Percentiles rank a stretch among this genome's conserved stretches.
Evolutionary conservation across 2,113 vertebrate genomes (phyloP).

Genomic region (Ciconia stormi): DNA sequence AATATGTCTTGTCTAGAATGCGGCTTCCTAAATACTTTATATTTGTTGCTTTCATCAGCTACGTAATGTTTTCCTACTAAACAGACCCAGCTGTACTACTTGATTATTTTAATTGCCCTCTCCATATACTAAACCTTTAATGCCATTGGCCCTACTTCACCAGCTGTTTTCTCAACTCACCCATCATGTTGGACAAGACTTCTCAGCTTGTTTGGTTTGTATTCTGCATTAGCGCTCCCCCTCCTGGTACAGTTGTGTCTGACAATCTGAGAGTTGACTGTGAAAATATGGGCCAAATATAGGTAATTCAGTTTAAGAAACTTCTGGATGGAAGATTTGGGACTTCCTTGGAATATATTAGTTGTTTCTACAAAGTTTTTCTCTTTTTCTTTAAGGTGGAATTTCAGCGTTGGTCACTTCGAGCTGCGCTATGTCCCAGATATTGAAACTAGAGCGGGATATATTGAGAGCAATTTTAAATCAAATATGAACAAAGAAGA

Average conservation of each 20-base stretch:
- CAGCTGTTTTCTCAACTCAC: not conserved
- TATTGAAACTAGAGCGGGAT: slow-evolving; percentile 81
- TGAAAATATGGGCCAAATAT: not conserved
- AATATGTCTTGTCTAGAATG: not conserved
- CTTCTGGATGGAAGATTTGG: not conserved
- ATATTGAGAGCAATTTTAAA: slow-evolving; percentile 86
- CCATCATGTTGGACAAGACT: not conserved
- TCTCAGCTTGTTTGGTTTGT: not conserved
- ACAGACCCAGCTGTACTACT: not conserved
- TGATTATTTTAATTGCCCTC: not conserved
- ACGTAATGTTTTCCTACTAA: not conserved
- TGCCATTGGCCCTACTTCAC: not conserved
- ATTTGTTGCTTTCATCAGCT: not conserved
- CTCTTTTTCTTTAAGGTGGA: slow-evolving; percentile 86
- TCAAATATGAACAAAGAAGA: slow-evolving; percentile 77
- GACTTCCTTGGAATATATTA: not conserved
- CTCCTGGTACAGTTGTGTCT: not conserved
- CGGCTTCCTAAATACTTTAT: not conserved
- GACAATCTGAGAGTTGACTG: not conserved
- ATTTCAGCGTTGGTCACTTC: slow-evolving; percentile 98
- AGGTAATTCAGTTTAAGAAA: not conserved
- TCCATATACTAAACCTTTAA: not conserved
- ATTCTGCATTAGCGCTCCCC: not conserved
- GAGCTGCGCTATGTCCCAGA: slow-evolving; percentile 91
- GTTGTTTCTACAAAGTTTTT: slow-evolving; percentile 29